phyloP scores from a whole-genome alignment of 2,888 invertebrate genomes.

The Selenia dentaria region DNA sequence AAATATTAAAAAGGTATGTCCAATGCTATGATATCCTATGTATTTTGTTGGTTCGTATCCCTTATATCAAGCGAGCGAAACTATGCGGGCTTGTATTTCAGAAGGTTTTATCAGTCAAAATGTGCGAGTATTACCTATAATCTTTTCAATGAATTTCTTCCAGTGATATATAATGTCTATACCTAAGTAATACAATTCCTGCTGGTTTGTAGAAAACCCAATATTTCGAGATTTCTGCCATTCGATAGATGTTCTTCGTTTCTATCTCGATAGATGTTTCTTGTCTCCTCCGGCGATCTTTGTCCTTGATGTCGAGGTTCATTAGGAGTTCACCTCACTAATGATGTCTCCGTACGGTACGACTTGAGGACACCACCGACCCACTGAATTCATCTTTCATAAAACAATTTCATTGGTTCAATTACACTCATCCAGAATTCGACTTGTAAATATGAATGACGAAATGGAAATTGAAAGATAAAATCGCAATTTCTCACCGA shows the following conservation, averaged over 20 bases:
- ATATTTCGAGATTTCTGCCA: slow-evolving; percentile 51
- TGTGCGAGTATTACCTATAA: no score
- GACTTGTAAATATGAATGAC: slow-evolving; percentile 12
- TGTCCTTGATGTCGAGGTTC: slow-evolving; percentile 59
- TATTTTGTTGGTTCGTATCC: no score
- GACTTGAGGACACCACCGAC: slow-evolving; percentile 39
- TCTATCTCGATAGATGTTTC: slow-evolving; percentile 42
- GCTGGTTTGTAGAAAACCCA: slow-evolving; percentile 45
- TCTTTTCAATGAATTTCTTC: no score
- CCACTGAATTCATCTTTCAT: slow-evolving; percentile 40
- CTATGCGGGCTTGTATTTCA: no score
- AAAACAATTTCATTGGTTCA: slow-evolving; percentile 35
- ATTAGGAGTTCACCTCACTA: slow-evolving; percentile 74
- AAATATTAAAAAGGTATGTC: no score
- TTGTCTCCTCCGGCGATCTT: slow-evolving; percentile 56
- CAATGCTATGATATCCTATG: no score
- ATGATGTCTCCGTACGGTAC: slow-evolving; percentile 57
- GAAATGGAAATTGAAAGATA: slow-evolving; percentile 15
- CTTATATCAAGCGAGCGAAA: no score
- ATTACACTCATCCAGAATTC: slow-evolving; percentile 21
- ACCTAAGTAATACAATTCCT: no score
- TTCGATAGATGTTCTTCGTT: no score
- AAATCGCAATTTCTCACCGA: slow-evolving; percentile 16
- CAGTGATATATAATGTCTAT: no score
- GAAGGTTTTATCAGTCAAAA: no score